Conservation (phyloP, 2,888 invertebrate genomes). For the Caenorhabditis sp. region DNA sequence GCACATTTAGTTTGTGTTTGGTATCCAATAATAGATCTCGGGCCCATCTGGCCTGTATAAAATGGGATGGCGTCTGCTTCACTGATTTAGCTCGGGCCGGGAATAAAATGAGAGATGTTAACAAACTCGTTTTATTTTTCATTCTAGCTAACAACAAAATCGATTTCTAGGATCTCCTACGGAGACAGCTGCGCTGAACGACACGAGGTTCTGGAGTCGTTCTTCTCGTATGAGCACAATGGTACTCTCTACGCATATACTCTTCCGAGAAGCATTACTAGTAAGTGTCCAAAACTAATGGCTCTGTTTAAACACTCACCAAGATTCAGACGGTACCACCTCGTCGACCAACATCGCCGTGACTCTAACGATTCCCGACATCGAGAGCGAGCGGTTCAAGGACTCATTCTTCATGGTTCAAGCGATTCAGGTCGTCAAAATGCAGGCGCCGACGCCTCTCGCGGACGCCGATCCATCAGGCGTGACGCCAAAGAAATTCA, state of each 20-base stretch:
- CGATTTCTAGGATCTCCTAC: constrained; percentile 27
- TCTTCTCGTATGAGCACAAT: constrained; percentile 53
- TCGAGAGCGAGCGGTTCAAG: constrained; percentile 12
- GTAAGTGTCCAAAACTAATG: too few species aligned
- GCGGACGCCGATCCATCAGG: background rate
- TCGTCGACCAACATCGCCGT: background rate
- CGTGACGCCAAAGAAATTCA: background rate
- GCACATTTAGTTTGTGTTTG: too few species aligned
- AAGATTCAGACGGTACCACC: background rate
- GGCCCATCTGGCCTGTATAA: too few species aligned
- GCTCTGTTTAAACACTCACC: too few species aligned
- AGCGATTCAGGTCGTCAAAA: constrained; percentile 25
- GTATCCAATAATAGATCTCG: too few species aligned
- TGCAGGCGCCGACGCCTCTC: background rate
- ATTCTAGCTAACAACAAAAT: too few species aligned
- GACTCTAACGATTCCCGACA: background rate
- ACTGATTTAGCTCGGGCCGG: too few species aligned
- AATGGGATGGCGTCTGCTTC: too few species aligned
- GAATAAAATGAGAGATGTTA: too few species aligned
- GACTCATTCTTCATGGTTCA: constrained; percentile 53
- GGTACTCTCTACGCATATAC: constrained; percentile 44
- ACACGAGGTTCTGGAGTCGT: constrained; percentile 21
- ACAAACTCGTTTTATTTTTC: too few species aligned
- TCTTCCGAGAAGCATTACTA: constrained; percentile 20
- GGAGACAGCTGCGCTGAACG: constrained; percentile 5